Conservation (phyloP, 2,113 vertebrate genomes). For the Diadophis punctatus region DNA sequence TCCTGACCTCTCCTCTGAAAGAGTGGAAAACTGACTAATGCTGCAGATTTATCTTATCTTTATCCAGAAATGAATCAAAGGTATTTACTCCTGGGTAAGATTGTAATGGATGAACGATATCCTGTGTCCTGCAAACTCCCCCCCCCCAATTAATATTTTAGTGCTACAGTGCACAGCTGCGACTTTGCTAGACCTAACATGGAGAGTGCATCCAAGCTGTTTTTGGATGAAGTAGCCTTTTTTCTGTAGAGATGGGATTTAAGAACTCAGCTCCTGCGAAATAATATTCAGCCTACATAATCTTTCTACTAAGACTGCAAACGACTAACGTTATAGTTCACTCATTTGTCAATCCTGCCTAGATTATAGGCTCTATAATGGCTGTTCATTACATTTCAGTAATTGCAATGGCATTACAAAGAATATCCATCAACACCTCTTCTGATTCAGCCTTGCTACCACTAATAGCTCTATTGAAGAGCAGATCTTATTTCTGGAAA, state of each 20-base stretch:
- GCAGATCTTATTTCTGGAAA: conserved; percentile 57
- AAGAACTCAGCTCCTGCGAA: neutral
- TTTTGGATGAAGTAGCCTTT: conserved; percentile 14
- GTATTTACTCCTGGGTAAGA: neutral
- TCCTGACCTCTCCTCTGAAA: neutral
- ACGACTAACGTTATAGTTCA: neutral
- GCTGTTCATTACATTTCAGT: conserved; percentile 39
- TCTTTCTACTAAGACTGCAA: neutral
- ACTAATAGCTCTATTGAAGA: conserved; percentile 64
- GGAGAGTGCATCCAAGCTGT: conserved; percentile 15
- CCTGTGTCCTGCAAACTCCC: neutral
- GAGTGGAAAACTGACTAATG: neutral
- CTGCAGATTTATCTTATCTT: neutral
- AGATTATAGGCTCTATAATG: conserved; percentile 26
- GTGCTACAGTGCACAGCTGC: conserved; percentile 9
- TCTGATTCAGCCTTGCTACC: conserved; percentile 45
- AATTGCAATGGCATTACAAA: conserved; percentile 35
- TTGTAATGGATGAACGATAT: neutral
- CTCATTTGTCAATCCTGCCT: neutral
- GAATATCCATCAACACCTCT: conserved; percentile 32
- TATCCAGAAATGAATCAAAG: neutral
- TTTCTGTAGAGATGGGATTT: conserved; percentile 47
- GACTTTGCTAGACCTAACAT: neutral
- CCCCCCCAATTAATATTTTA: neutral
- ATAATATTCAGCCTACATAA: neutral